Evolutionary conservation across 2,113 vertebrate genomes (phyloP).

Genomic region (Cricetomys ansorgei): DNA sequence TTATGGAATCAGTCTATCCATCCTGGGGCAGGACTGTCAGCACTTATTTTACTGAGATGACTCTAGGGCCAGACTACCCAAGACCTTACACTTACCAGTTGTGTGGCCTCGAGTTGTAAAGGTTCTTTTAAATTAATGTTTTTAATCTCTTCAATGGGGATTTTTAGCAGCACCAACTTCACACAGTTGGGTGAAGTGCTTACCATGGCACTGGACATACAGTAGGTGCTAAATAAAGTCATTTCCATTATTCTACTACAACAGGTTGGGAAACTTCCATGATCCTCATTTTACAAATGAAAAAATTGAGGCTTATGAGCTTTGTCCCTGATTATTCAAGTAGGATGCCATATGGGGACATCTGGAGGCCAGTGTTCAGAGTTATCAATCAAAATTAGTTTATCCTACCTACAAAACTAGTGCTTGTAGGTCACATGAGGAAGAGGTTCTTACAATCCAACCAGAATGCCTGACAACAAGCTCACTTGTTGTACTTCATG

Average conservation of each 20-base stretch:
- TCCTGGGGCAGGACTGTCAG: neutral
- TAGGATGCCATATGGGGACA: neutral
- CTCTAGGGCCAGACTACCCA: neutral
- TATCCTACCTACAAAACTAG: neutral
- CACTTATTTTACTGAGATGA: neutral
- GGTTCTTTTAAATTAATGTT: neutral
- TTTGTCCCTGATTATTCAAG: neutral
- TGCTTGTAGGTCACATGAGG: neutral
- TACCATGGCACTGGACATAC: neutral
- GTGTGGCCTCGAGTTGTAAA: neutral
- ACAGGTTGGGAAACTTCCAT: neutral
- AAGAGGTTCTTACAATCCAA: neutral
- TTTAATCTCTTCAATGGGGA: neutral
- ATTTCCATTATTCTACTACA: neutral
- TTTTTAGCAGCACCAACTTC: neutral
- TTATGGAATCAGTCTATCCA: no score
- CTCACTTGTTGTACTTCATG: rapidly evolving
- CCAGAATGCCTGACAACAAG: neutral
- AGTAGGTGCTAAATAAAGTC: neutral
- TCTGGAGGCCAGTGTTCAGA: neutral
- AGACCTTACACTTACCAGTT: neutral
- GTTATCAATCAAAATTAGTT: rapidly evolving
- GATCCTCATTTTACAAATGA: neutral
- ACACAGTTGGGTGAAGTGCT: neutral
- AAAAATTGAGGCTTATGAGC: neutral